Base-by-base conservation (phyloP, 2,113 vertebrate genomes). In the Gobio gobio region DNA sequence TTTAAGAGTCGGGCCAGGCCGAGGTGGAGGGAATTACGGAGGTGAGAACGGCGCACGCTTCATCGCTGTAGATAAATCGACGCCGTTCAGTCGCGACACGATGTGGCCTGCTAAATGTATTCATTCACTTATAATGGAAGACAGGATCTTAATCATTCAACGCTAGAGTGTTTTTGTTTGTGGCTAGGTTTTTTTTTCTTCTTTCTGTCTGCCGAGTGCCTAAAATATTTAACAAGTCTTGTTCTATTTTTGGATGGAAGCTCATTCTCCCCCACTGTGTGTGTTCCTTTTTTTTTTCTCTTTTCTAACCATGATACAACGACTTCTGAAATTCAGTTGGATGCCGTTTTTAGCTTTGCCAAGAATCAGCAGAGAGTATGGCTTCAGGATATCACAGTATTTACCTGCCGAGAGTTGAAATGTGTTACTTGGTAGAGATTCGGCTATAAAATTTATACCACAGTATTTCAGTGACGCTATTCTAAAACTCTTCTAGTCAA, bases 141-240 rank as follows among this genome's bases (percentile, higher is more conserved):
- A 72, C 56, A 49, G 64, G 58, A 75, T 5, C 54, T 80, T 79
- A 29, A 75, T 83, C 80, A 74, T 74, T 80, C 63, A 72, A 74
- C 40, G 14, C 29, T 70, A 10, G 29, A 78, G 5, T 86, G 68
- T 85, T 80, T 86, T 79, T 89, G 77, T 90, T 90, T 90, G 73
- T 45, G 61, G 29, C 18, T 68, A 26, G 59, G 73, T 54, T 73
- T 81, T 79, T 75, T 78, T 66, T 72, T 51, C 78, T 87, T 78
- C 83, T 63, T 86, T 85, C 83, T 88, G 85, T 87, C 86, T 88
- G 82, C 89, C 88, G 89, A 93, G 61, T 86, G 86, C 79, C 88
- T 94, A 87, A 93, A 94, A 93, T 94, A 93, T 94, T 94, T 93
- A 94, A 92, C 90, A 85, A 90, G 89, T 88, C 88, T 83, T 8